Base-by-base conservation (phyloP, 1,140 invertebrate genomes). In the Zeugodacus cucurbitae region DNA sequence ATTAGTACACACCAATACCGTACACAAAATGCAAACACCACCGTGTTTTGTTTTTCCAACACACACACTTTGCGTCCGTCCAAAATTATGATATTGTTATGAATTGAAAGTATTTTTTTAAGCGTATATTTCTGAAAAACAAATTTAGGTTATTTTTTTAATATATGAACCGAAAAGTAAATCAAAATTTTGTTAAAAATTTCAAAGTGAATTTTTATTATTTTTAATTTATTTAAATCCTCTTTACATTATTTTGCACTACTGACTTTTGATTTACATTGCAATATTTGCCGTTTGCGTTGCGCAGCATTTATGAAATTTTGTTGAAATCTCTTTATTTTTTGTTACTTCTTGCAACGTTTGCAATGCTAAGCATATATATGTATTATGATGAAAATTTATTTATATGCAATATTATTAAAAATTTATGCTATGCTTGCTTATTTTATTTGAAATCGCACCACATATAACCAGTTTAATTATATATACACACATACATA, bases 221-320 rank as follows among this genome's bases (percentile, higher is more conserved):
- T 48, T 59, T 59, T 8, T 59, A 59, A 20, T 59, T 14, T 59
- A 11, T 17, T 17, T 17, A 54, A 54, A 54, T 54, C 11, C 14
- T 54, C 48, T 48, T 82, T 48, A 26, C 48, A 37, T 82, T 82
- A 82, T 26, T 82, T 82, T 82, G 74, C 74, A 82, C 74, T 3
- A 29, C 74, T 48, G 11, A 10, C 1, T 82, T 26, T 26, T 48
- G 22, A 32, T 37, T 48, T 82, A 26, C 44, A 82, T 82, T 82
- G 74, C 74, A 82, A 82, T 29, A 48, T 82, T 82, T 48, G 41
- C 74, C 22, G 74, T 82, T 82, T 78, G 34, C n/a, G n/a, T 82
- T 82, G 74, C 74, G 74, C 44, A 54, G 41, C 17, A 11, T 26
- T 22, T 29, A 17, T 17, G n/a, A 26, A 2, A 14, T 41, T 82